phyloP scores from a whole-genome alignment of 2,888 invertebrate species.

The Chloroclysta siterata region DNA sequence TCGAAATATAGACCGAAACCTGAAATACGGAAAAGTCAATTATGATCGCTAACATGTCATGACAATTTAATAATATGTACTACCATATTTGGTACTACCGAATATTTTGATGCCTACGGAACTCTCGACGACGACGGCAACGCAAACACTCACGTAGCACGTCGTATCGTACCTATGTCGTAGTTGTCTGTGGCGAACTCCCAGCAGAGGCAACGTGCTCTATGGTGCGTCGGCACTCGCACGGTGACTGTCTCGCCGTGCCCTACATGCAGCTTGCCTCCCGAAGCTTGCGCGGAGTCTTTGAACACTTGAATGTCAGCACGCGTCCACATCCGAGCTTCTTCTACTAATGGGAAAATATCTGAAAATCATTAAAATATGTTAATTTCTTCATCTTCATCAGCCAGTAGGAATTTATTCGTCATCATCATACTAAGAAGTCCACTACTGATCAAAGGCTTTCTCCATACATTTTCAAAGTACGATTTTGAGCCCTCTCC shows the following conservation, averaged over 20 bases:
- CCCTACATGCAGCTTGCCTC: constrained; percentile 92
- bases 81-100: too few relatives aligned
- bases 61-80: too few relatives aligned
- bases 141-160: too few relatives aligned
- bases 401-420: not conserved
- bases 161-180: constrained; percentile 89
- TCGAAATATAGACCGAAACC: constrained; percentile 99
- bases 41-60: too few relatives aligned
- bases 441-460: too few relatives aligned
- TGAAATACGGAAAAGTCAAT: constrained; percentile 44
- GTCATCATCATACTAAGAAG: not conserved
- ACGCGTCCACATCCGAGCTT: constrained; percentile 98
- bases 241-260: constrained; percentile 99
- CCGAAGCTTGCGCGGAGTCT: constrained; percentile 94
- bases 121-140: too few relatives aligned
- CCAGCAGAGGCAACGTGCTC: constrained; percentile 98
- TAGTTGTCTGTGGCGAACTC: constrained; percentile 99
- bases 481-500: too few relatives aligned
- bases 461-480: too few relatives aligned
- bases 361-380: constrained; percentile 49
- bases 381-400: not conserved
- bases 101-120: too few relatives aligned
- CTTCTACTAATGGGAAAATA: constrained; percentile 81
- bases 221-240: constrained; percentile 97
- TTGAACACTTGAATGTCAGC: constrained; percentile 95